Evolutionary conservation across 1,140 invertebrate species (phyloP).

Genomic region (Heliconius eleuchia): DNA sequence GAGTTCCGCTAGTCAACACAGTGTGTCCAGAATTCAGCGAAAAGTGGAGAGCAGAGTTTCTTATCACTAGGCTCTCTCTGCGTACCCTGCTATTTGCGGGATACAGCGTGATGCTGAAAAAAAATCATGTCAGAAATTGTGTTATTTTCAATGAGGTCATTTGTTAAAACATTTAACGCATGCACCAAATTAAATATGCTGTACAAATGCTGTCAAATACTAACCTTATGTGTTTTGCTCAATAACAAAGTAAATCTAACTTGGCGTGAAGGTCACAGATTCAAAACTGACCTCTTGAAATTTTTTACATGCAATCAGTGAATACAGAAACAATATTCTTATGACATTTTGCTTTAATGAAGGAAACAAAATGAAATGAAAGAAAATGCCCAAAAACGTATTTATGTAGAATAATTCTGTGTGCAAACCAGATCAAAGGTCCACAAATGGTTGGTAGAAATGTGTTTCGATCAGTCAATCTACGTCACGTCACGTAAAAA

Average conservation of each 20-base stretch:
- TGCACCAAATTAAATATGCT: background rate
- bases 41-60: too few species aligned
- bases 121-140: too few species aligned
- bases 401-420: background rate
- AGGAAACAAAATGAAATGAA: background rate
- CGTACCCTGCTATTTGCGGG: too few species aligned
- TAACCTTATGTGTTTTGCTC: conserved; percentile 5
- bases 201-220: background rate
- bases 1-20: too few species aligned
- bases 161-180: background rate
- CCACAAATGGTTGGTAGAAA: background rate
- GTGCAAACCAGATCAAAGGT: background rate
- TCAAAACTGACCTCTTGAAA: background rate
- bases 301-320: background rate
- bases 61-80: too few species aligned
- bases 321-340: background rate
- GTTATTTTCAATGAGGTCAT: background rate
- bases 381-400: background rate
- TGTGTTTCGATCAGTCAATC: conserved; percentile 44
- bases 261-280: background rate
- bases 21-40: too few species aligned
- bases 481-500: conserved; percentile 45
- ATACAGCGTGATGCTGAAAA: too few species aligned
- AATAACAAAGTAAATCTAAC: background rate
- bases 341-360: background rate